phyloP scores from a whole-genome alignment of 92 coral and sea anemone genomes.

The Anthopleura xanthogrammica region DNA sequence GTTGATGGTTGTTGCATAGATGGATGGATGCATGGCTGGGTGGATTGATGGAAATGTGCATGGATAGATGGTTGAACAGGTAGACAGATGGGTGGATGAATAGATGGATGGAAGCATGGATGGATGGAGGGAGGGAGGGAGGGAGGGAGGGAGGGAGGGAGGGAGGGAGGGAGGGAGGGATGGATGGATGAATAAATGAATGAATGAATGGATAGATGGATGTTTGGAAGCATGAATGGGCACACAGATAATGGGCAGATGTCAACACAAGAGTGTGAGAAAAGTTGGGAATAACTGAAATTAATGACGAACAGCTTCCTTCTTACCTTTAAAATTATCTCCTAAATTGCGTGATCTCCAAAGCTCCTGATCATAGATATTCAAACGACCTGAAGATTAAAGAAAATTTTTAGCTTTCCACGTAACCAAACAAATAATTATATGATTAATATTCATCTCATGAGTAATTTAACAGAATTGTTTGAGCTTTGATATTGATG shows the following conservation, averaged over 20 bases:
- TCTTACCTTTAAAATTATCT: slow-evolving; percentile 55
- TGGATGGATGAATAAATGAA: background rate
- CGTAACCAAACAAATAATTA: background rate
- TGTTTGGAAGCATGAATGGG: background rate
- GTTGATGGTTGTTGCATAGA: background rate
- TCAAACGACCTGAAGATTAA: slow-evolving; percentile 3
- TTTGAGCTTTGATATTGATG: too few relatives aligned
- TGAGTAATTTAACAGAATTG: background rate
- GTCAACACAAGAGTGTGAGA: too few relatives aligned
- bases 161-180: too few relatives aligned
- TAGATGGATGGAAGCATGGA: too few relatives aligned
- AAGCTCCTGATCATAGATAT: slow-evolving; percentile 48
- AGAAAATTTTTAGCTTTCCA: background rate
- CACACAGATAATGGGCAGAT: background rate
- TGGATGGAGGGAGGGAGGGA: too few relatives aligned
- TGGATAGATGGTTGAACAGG: too few relatives aligned
- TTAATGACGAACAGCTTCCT: background rate
- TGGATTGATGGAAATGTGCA: too few relatives aligned
- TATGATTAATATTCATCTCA: background rate
- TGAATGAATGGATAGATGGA: background rate
- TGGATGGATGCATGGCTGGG: too few relatives aligned
- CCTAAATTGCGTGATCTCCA: slow-evolving; percentile 79
- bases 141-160: too few relatives aligned
- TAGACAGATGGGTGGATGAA: too few relatives aligned
- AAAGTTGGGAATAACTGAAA: too few relatives aligned